Evolutionary conservation across 1,140 invertebrate genomes (phyloP).

Genomic region (Drosophila baimaii): DNA sequence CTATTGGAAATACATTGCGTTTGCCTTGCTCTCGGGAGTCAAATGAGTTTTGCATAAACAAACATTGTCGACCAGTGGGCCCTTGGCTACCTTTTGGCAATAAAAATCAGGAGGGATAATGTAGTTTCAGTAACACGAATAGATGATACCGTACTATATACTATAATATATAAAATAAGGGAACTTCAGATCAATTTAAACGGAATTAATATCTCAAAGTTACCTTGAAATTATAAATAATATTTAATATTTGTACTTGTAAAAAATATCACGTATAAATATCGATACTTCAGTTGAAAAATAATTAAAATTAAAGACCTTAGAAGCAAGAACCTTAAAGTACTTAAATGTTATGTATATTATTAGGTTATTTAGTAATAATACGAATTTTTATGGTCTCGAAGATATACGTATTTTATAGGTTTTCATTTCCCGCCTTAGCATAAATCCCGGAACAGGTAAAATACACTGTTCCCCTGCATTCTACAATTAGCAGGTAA

Average conservation of each 20-base stretch:
- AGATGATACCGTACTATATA: not conserved
- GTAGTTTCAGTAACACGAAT: conserved; percentile 1
- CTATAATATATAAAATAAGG: not conserved
- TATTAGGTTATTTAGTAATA: too few relatives aligned
- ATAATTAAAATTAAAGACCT: too few relatives aligned
- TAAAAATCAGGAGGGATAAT: conserved; percentile 8
- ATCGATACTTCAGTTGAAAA: too few relatives aligned
- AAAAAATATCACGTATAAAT: too few relatives aligned
- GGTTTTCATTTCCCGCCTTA: not conserved
- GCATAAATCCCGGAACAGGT: not conserved
- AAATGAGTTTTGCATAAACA: conserved; percentile 80
- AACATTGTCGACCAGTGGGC: conserved; percentile 10
- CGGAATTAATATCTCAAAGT: too few relatives aligned
- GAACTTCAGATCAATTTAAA: not conserved
- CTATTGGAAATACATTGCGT: conserved; percentile 65
- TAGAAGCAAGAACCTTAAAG: not conserved
- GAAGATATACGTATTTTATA: not conserved
- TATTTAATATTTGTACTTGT: too few relatives aligned
- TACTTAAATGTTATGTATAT: not conserved
- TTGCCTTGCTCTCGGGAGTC: conserved; percentile 47
- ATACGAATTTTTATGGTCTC: not conserved
- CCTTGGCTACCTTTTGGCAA: conserved; percentile 1
- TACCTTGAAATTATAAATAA: too few relatives aligned
- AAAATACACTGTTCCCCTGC: not conserved
- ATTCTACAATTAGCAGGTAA: not conserved